Evolutionary conservation across 2,797 vertebrate species (phyloP).

Genomic region (Distichodus sexfasciatus): DNA sequence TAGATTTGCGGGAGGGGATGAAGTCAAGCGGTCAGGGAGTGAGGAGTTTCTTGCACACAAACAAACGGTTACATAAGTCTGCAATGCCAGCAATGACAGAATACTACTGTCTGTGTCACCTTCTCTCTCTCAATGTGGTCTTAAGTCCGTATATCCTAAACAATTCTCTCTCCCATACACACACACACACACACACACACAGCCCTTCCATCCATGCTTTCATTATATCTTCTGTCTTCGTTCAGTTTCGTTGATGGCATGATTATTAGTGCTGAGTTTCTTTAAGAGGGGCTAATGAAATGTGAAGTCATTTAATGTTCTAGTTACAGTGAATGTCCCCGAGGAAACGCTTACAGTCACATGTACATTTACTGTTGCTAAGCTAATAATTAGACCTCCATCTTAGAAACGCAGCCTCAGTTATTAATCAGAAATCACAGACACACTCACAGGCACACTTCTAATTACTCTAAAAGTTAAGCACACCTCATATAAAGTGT

Average conservation of each 20-base stretch:
- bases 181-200: conserved; percentile 7
- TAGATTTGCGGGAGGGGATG: too few relatives aligned
- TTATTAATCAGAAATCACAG: background rate
- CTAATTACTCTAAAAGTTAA: background rate
- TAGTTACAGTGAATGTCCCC: background rate
- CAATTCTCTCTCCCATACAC: background rate
- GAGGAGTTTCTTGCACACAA: too few relatives aligned
- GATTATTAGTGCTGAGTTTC: background rate
- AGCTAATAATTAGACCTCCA: background rate
- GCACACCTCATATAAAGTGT: background rate
- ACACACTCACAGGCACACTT: background rate
- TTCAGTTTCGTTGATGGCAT: background rate
- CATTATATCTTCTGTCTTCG: background rate
- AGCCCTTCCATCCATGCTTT: background rate
- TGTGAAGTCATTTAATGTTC: background rate
- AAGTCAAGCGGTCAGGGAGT: too few relatives aligned
- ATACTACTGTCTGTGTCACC: too few relatives aligned
- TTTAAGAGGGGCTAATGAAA: conserved; percentile 7
- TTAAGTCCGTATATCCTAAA: background rate
- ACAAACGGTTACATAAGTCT: too few relatives aligned
- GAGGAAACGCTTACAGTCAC: background rate
- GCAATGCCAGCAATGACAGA: background rate
- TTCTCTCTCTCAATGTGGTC: background rate
- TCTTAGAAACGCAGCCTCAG: background rate
- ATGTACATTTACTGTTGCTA: background rate